These are phyloP conservation scores for Sarcophilus harrisii DNA, from an alignment of 2,797 vertebrate species.

Conservation along the genomic window DNA sequence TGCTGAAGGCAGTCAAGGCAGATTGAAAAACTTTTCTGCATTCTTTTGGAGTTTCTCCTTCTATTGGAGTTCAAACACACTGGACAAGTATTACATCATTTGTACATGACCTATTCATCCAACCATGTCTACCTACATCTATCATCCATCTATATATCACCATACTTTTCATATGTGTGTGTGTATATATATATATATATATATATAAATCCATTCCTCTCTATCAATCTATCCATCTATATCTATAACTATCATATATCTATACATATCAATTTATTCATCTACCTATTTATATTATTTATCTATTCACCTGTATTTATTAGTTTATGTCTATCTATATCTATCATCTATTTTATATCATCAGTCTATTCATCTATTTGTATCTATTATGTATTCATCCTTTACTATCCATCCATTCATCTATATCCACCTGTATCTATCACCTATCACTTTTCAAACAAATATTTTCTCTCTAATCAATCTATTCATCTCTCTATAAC, in stretches of 20 bases:
- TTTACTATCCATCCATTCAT: not conserved
- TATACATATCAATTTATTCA: too few relatives aligned
- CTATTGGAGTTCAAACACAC: not conserved
- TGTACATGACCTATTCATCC: not conserved
- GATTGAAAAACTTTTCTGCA: not conserved
- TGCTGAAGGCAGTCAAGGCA: not conserved
- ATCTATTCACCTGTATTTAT: too few relatives aligned
- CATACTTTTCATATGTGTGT: too few relatives aligned
- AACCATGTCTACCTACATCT: not conserved
- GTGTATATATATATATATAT: too few relatives aligned
- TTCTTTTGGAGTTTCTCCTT: not conserved
- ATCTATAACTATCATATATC: too few relatives aligned
- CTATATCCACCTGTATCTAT: too few relatives aligned
- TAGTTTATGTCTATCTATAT: not conserved
- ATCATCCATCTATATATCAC: not conserved
- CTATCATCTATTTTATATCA: not conserved
- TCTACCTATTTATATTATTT: too few relatives aligned
- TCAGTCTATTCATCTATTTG: too few relatives aligned
- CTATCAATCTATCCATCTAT: too few relatives aligned
- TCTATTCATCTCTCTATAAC: not conserved
- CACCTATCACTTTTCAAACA: too few relatives aligned
- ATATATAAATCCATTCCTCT: too few relatives aligned
- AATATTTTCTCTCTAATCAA: not conserved
- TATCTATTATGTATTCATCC: too few relatives aligned
- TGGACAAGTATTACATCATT: not conserved